phyloP scores from a whole-genome alignment of 2,797 vertebrate species.

The Helicolenus hilgendorfi region DNA sequence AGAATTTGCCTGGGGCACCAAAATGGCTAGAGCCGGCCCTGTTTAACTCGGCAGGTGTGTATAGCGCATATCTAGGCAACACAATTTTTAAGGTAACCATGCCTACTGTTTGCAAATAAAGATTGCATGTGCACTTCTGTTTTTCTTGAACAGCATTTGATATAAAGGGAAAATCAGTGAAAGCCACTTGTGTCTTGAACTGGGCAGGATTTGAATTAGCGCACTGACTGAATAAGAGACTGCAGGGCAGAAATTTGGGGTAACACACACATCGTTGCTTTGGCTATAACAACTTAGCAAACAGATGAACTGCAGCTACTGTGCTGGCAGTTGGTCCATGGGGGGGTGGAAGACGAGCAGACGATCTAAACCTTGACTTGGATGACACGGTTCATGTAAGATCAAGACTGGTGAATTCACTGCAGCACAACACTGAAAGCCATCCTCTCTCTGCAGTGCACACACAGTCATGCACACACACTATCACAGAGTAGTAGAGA shows the following conservation, averaged over 20 bases:
- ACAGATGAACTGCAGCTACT: conserved; percentile 19
- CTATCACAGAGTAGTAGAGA: neutral
- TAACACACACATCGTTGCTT: neutral
- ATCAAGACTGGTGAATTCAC: conserved; percentile 45
- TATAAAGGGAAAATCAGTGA: neutral
- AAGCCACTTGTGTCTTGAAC: neutral
- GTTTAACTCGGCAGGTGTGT: neutral
- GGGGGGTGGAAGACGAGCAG: neutral
- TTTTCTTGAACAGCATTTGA: neutral
- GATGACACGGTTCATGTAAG: conserved; percentile 40
- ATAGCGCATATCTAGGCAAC: neutral
- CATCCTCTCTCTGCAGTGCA: neutral
- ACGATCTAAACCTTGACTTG: conserved; percentile 23
- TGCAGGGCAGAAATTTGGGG: neutral
- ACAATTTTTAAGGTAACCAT: rapidly evolving
- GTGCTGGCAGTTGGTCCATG: conserved; percentile 11
- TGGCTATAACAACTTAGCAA: neutral
- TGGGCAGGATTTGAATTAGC: neutral
- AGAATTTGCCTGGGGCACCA: too few relatives aligned
- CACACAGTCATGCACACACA: neutral
- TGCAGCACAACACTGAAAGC: conserved; percentile 35
- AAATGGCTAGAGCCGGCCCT: too few relatives aligned
- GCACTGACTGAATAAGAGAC: neutral
- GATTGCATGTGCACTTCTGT: neutral
- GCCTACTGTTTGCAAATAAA: neutral